A percentile compares a stretch with the other conserved stretches of the same genome.
Conservation (phyloP, 2,888 invertebrate species). For the Drosophila subsilvestris region DNA sequence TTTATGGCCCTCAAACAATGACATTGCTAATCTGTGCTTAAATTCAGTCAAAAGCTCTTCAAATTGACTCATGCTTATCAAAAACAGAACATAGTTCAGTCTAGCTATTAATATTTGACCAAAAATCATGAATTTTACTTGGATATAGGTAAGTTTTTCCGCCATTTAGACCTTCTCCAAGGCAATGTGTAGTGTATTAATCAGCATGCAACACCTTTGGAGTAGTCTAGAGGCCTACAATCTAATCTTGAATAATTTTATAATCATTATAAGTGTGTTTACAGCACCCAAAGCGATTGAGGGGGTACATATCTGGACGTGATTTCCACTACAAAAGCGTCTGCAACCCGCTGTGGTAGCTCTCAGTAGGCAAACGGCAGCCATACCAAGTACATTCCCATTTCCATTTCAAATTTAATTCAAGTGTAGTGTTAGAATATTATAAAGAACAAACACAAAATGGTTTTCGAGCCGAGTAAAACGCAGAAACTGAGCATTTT, state of each 20-base stretch:
- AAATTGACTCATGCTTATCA: slow-evolving; percentile 9
- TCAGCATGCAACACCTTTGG: slow-evolving; percentile 12
- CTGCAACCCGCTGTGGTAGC: slow-evolving; percentile 14
- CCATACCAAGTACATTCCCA: slow-evolving; percentile 7
- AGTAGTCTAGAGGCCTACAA: slow-evolving; percentile 27
- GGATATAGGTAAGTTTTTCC: not conserved
- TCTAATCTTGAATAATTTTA: slow-evolving; percentile 59
- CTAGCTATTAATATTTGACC: not conserved
- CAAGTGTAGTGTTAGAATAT: not conserved
- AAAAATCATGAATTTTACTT: not conserved
- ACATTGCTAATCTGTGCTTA: not conserved
- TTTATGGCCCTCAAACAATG: slow-evolving; percentile 6
- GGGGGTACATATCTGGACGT: slow-evolving; percentile 20
- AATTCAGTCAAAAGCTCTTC: slow-evolving; percentile 11
- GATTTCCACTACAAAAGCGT: slow-evolving; percentile 60
- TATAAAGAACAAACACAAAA: slow-evolving; percentile 23
- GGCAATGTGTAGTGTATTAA: slow-evolving; percentile 12
- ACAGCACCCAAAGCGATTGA: slow-evolving; percentile 27
- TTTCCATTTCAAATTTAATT: not conserved
- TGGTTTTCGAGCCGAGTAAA: slow-evolving; percentile 39
- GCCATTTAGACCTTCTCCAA: not conserved
- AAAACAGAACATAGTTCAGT: not conserved
- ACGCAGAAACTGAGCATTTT: slow-evolving; percentile 45
- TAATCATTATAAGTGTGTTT: slow-evolving; percentile 26
- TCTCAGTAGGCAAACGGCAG: slow-evolving; percentile 48